Conservation (phyloP, 2,113 vertebrate genomes). For the Pipa parva region DNA sequence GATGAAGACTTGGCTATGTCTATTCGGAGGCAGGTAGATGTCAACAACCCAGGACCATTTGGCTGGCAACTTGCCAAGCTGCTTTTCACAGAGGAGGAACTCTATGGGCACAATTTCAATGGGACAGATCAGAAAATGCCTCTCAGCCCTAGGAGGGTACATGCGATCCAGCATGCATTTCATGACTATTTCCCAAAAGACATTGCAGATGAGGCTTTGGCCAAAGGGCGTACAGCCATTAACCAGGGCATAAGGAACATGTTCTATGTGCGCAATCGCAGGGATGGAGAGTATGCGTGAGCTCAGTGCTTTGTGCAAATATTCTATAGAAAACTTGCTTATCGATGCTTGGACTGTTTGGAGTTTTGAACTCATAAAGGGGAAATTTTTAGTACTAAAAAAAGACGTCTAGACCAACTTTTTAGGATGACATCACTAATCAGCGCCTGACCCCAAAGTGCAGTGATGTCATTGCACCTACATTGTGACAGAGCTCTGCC, state of each 20-base stretch:
- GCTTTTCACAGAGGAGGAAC: constrained; percentile 27
- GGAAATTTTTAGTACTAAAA: not conserved
- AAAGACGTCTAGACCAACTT: not conserved
- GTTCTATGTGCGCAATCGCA: constrained; percentile 32
- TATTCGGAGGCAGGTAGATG: constrained; percentile 23
- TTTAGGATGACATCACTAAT: not conserved
- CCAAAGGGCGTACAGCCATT: constrained; percentile 27
- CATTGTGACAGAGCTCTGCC: not conserved
- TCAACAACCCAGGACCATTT: constrained; percentile 29
- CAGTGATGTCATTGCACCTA: not conserved
- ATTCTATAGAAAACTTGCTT: not conserved
- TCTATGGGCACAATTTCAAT: constrained; percentile 35
- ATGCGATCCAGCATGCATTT: constrained; percentile 30
- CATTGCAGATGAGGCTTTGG: constrained; percentile 23
- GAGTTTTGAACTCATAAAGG: not conserved
- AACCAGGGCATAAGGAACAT: constrained; percentile 36
- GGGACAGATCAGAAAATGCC: constrained; percentile 31
- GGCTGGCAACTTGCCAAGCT: constrained; percentile 35
- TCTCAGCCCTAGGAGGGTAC: constrained; percentile 30
- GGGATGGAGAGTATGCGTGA: constrained; percentile 16
- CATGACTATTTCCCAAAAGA: constrained; percentile 34
- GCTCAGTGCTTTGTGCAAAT: not conserved
- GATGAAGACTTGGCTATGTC: constrained; percentile 33
- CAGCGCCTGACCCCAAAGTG: too few relatives aligned
- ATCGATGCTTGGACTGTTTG: too few relatives aligned